phyloP scores from a whole-genome alignment of 2,113 vertebrate species.

The Prietella phreatophila region DNA sequence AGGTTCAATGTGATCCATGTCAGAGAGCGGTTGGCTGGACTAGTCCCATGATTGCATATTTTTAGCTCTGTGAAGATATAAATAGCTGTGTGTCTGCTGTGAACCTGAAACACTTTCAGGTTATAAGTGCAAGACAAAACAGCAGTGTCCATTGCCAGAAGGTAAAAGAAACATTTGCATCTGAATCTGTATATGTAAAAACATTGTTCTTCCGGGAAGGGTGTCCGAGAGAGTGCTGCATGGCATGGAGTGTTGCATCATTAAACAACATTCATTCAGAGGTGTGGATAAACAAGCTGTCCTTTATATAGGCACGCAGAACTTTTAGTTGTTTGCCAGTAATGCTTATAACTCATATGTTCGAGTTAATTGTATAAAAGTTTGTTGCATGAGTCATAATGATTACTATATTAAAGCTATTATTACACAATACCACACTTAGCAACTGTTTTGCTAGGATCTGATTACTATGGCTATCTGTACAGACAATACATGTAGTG shows the following conservation, averaged over 20 bases:
- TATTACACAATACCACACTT: not conserved
- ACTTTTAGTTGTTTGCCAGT: not conserved
- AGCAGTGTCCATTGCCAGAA: slow-evolving; percentile 57
- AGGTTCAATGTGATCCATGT: slow-evolving; percentile 52
- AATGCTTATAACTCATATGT: not conserved
- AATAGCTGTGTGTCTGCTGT: slow-evolving; percentile 64
- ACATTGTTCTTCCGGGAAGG: slow-evolving; percentile 3
- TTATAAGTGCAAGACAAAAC: slow-evolving; percentile 45
- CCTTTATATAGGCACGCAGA: not conserved
- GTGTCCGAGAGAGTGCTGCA: slow-evolving; percentile 34
- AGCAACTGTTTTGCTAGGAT: slow-evolving; percentile 3
- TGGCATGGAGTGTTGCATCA: slow-evolving; percentile 45
- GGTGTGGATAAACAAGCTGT: not conserved
- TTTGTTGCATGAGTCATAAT: not conserved
- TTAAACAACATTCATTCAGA: not conserved
- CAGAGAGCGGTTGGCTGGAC: slow-evolving; percentile 59
- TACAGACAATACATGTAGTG: not conserved
- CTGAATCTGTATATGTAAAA: slow-evolving; percentile 31
- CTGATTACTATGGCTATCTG: not conserved
- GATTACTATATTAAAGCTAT: not conserved
- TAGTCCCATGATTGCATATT: slow-evolving; percentile 81
- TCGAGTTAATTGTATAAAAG: not conserved
- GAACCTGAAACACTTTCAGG: slow-evolving; percentile 52
- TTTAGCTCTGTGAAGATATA: slow-evolving; percentile 81
- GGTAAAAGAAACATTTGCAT: slow-evolving; percentile 62